Base-by-base conservation (phyloP, 2,797 vertebrate genomes). In the Intellagama lesueurii region DNA sequence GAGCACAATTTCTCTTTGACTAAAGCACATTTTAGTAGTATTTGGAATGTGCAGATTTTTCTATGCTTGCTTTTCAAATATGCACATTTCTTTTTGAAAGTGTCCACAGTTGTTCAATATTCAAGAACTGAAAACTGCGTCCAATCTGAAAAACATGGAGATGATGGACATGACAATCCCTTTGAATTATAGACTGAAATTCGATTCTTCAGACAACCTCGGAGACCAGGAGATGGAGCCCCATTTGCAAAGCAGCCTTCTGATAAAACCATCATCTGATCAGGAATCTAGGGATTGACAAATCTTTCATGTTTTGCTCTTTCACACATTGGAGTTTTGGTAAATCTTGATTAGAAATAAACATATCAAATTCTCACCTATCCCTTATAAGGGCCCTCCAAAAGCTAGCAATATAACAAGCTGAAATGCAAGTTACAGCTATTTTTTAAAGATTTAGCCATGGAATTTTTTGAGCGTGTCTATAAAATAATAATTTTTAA, bases 361-460 rank as follows among this genome's bases (percentile, higher is more conserved):
- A 64, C 60, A 64, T 4, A 64, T 64, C 5, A 64, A 64, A 64
- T 64, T 22, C 16, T 22, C 16, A 64, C 5, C 60, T 17, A 72
- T 28, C n/a, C 11, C 70, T 72, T 72, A 12, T 4, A 19, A 11
- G 56, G 28, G 7, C 16, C 72, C 30, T 44, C 17, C 40, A 11
- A 60, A 87, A 5, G 2, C n/a, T 9, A 72, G 49, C n/a, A 81
- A 72, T 44, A 17, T 14, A 72, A 26, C 68, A 81, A 87, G 47
- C 32, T 75, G 12, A 19, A 83, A 4, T 93, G 35, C 30, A 73
- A 73, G 56, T 28, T 49, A 72, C 28, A 0, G 0, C 44, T 76
- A 72, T 92, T 94, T 83, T 76, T 35, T 28, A 49, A 30, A 47
- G 79, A 69, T 77, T 91, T 80, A 86, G 12, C 19, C 44, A 47